These are phyloP conservation scores for Antheraea pernyi DNA, from an alignment of 1,140 invertebrate species.

Conservation along the genomic window DNA sequence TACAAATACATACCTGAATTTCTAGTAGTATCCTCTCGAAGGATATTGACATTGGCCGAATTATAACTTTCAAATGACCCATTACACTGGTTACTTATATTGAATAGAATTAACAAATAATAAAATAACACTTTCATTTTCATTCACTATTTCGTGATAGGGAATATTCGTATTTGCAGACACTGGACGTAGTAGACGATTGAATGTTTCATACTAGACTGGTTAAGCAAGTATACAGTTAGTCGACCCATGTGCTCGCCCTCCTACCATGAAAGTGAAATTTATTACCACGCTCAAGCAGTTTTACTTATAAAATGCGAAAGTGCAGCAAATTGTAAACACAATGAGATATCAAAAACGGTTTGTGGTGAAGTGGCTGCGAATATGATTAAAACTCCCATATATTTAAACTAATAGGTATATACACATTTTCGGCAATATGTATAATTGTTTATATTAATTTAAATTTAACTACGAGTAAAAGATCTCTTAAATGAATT, in stretches of 20 bases:
- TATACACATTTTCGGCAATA: no score
- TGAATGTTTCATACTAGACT: slow-evolving; percentile 9
- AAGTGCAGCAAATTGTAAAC: not conserved
- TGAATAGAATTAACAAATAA: slow-evolving; percentile 53
- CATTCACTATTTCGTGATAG: not conserved
- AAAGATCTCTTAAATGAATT: no score
- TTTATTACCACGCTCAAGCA: slow-evolving; percentile 1
- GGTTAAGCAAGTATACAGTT: not conserved
- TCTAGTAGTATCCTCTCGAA: slow-evolving; percentile 56
- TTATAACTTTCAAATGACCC: slow-evolving; percentile 61
- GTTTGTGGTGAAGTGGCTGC: not conserved
- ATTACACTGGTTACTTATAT: slow-evolving; percentile 62
- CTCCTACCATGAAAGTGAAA: not conserved
- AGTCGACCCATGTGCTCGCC: not conserved
- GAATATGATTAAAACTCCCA: not conserved
- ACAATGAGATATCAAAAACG: not conserved
- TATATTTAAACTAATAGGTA: no score
- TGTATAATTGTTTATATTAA: no score
- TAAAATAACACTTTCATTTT: slow-evolving; percentile 62
- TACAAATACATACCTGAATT: slow-evolving; percentile 45
- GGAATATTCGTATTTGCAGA: not conserved
- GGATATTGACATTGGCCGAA: slow-evolving; percentile 41
- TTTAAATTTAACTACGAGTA: no score
- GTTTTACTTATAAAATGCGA: not conserved
- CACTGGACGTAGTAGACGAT: not conserved